A percentile compares a stretch with the other conserved stretches of the same genome.
These are phyloP conservation scores for Phalanger gymnotis DNA, from an alignment of 2,797 vertebrate species.

Conservation along the genomic window DNA sequence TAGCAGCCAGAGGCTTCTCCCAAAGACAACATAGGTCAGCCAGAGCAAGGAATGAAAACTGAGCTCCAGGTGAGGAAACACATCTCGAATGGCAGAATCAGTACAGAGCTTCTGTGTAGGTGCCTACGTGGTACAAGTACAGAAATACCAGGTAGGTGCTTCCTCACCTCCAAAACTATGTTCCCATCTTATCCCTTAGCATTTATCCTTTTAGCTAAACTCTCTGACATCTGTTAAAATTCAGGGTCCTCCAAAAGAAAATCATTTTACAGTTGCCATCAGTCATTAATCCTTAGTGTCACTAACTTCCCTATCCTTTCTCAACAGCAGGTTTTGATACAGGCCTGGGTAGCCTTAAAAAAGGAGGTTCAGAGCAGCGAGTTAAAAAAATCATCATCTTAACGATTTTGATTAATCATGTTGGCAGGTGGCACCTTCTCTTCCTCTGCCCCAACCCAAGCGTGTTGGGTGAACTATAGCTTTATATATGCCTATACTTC, in stretches of 20 bases:
- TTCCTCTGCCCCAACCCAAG: not conserved
- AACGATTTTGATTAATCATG: not conserved
- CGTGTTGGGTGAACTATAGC: not conserved
- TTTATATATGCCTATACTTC: not conserved
- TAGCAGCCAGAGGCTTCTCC: not conserved
- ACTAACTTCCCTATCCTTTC: not conserved
- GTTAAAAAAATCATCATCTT: not conserved
- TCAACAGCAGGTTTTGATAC: not conserved
- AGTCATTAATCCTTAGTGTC: not conserved
- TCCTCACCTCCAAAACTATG: constrained; percentile 28
- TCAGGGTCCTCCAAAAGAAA: not conserved
- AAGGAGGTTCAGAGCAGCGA: not conserved
- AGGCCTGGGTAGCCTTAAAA: not conserved
- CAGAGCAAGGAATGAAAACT: not conserved
- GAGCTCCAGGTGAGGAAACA: not conserved
- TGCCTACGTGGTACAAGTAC: not conserved
- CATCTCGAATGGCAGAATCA: not conserved
- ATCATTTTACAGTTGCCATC: not conserved
- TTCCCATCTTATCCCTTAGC: constrained; percentile 6
- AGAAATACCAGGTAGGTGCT: not conserved
- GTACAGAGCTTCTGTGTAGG: not conserved
- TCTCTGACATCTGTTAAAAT: not conserved
- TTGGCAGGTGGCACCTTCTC: not conserved
- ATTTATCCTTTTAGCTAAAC: not conserved
- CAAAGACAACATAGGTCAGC: constrained; percentile 23